phyloP scores from a whole-genome alignment of 2,113 vertebrate species.

The Sinocyclocheilus rhinocerous region DNA sequence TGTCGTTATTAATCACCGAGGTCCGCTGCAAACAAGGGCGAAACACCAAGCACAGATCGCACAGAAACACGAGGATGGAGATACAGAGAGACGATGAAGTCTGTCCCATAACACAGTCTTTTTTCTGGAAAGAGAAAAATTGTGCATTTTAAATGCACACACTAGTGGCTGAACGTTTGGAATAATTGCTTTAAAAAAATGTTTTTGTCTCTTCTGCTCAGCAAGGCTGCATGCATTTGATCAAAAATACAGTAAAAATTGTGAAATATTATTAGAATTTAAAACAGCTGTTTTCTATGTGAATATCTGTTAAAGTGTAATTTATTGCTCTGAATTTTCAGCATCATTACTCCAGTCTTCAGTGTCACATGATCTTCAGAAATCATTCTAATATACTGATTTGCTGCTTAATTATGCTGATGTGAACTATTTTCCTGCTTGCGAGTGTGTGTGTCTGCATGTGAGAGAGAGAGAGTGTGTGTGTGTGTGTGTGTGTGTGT shows the following conservation, averaged over 20 bases:
- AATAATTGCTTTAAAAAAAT: too few relatives aligned
- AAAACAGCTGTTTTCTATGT: too few relatives aligned
- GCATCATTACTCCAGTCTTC: not conserved
- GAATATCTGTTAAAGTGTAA: too few relatives aligned
- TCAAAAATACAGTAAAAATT: too few relatives aligned
- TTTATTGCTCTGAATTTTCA: not conserved
- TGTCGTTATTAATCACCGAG: conserved; percentile 74
- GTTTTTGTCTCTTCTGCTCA: too few relatives aligned
- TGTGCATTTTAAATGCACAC: not conserved
- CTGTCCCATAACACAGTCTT: not conserved
- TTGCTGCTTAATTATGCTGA: conserved; percentile 51
- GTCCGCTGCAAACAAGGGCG: conserved; percentile 28
- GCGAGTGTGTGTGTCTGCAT: conserved; percentile 41
- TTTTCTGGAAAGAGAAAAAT: not conserved
- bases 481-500: not conserved
- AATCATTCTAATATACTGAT: not conserved
- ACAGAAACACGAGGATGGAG: not conserved
- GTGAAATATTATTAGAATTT: too few relatives aligned
- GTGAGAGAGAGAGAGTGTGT: too few relatives aligned
- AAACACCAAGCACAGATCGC: not conserved
- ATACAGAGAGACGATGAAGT: not conserved
- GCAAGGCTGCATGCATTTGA: too few relatives aligned
- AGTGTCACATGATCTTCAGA: not conserved
- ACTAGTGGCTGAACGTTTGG: too few relatives aligned
- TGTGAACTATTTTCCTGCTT: conserved; percentile 74